Evolutionary conservation across 2,888 invertebrate species (phyloP), one percentile per base, ranked within the genome.

Genomic region (Dynastes tityus): DNA sequence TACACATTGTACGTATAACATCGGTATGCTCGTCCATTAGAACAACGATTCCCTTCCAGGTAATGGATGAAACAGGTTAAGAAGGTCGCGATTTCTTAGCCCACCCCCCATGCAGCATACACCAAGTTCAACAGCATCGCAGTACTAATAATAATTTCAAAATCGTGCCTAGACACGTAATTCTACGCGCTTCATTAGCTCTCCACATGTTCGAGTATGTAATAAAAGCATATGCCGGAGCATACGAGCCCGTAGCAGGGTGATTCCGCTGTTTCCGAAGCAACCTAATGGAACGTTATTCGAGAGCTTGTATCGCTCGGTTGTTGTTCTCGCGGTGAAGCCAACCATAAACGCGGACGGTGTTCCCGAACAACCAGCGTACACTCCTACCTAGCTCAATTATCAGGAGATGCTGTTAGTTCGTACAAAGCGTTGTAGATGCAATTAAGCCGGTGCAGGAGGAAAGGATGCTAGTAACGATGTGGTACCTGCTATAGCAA

Each of bases 131-230:
- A 45, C 1, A 45, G 45, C 11, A 45, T 45, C 45, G 8, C 11
- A 45, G 45, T 8, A 8, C 45, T 45, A 45, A 45, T 45, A 45
- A 45, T 45, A 8, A 45, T 45, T 45, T 11, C 45, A 11, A 45
- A 45, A 11, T 45, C 63, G 63, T 63, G 63, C 63, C 27, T 11
- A 29, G 13, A 13, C 63, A 32, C 22, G 29, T 63, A 32, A 32
- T 63, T 27, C 63, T 29, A 29, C 32, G 9, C 63, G 63, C 63
- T 63, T 63, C 63, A 63, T 63, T 63, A 63, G 27, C 32, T 63
- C 3, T 49, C 27, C 13, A 68, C 49, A 51, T 45, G 27, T 27
- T 45, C 49, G 45, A 45, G 6, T 63, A 63, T 63, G 32, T 63
- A 63, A 63, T 63, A 63, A 63, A 63, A 5, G 32, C 63, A 63